These are phyloP conservation scores for Caenorhabditis tropicalis DNA, from an alignment of 1,140 invertebrate species.

Conservation along the genomic window DNA sequence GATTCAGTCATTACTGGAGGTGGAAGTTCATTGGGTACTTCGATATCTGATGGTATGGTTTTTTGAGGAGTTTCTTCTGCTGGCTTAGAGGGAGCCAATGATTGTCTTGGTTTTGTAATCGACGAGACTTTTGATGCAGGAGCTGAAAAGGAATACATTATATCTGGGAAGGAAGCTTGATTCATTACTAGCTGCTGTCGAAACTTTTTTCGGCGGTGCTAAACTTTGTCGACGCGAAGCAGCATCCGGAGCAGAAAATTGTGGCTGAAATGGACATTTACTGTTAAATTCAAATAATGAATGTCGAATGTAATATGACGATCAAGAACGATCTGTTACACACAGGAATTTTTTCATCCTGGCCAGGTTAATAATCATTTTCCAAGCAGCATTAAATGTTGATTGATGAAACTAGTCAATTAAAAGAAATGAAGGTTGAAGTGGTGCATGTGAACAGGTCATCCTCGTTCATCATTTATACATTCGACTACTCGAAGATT, in stretches of 20 bases:
- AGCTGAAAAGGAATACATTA: not conserved
- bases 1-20: not conserved
- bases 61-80: not conserved
- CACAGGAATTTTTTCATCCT: too few relatives aligned
- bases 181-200: not conserved
- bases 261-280: not conserved
- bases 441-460: too few relatives aligned
- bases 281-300: not conserved
- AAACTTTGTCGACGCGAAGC: not conserved
- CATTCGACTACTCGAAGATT: too few relatives aligned
- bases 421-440: too few relatives aligned
- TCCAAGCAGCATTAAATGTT: too few relatives aligned
- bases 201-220: not conserved
- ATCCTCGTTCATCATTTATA: too few relatives aligned
- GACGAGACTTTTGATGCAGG: not conserved
- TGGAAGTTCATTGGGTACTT: not conserved
- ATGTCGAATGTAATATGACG: too few relatives aligned
- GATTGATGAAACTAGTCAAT: too few relatives aligned
- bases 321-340: too few relatives aligned
- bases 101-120: not conserved
- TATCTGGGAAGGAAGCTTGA: not conserved
- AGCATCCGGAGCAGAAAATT: slow-evolving; percentile 7
- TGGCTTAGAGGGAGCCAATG: not conserved
- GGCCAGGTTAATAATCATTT: too few relatives aligned
- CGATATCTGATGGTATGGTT: not conserved